Evolutionary conservation across 2,888 invertebrate species (phyloP), one percentile per base, ranked within the genome.

Genomic region (Clostera curtula): DNA sequence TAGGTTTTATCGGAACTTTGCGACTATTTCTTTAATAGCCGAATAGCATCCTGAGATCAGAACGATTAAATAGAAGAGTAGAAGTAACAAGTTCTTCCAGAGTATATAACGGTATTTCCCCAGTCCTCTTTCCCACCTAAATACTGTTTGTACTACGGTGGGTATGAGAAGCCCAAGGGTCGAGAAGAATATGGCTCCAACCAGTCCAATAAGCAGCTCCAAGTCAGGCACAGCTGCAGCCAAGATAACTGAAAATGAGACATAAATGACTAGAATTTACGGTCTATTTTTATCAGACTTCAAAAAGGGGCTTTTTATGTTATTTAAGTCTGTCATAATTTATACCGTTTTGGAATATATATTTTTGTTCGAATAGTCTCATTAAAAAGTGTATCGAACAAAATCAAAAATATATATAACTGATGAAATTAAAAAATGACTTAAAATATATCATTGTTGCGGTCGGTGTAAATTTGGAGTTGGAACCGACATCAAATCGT

Each of bases 131-230:
- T 91, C 89, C 89, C 90, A 91, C 33, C 85, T 79, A 40, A 90
- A 86, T 5, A 93, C 87, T 0, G 89, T 90, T 55, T 94, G 91
- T 2, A 93, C 86, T 8, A 91, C 73, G 1, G 91, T 87, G 9
- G 93, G 93, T 19, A 92, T 89, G 24, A 90, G 82, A 7, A 93
- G 84, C 1, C 96, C 95, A 26, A 90, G 77, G 5, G 89, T 87
- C 3, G 91, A 90, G 54, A 90, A 88, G 51, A 90, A 89, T 5
- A 90, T 86, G 2, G 96, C 91, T 1, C 97, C 97, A 0, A 97
- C 93, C 19, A 97, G 77, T 4, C 93, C 91, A 39, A 97, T 96
- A 37, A 97, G 90, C 0, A 95, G 88, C 31, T 92, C 93, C 30
- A 97, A 70, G 47, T 94, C 88, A 2, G 96, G 95, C 12, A 97